phyloP scores from a whole-genome alignment of 2,888 invertebrate genomes.

The Meloe dianella region DNA sequence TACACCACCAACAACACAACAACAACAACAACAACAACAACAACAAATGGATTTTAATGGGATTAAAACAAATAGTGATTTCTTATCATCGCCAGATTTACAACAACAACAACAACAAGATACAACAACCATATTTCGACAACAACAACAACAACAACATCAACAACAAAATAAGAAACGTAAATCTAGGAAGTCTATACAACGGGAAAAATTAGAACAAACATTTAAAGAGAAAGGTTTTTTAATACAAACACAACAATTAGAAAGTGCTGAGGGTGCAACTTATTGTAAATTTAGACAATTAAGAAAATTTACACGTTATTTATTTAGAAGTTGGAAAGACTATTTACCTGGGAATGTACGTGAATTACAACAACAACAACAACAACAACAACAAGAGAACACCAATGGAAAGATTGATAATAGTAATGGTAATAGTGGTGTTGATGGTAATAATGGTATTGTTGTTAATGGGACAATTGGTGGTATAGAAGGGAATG shows the following conservation, averaged over 20 bases:
- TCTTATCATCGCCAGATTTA: slow-evolving; percentile 53
- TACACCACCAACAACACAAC: slow-evolving; percentile 52
- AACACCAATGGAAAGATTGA: slow-evolving; percentile 41
- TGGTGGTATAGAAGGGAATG: slow-evolving; percentile 27
- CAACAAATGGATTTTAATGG: slow-evolving; percentile 47
- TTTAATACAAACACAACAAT: slow-evolving; percentile 89
- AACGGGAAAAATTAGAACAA: slow-evolving; percentile 86
- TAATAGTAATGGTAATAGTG: slow-evolving; percentile 24
- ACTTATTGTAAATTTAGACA: slow-evolving; percentile 94
- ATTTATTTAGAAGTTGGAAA: slow-evolving; percentile 91
- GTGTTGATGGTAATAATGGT: slow-evolving; percentile 25
- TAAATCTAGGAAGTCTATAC: slow-evolving; percentile 81
- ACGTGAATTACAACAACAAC: slow-evolving; percentile 52
- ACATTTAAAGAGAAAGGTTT: slow-evolving; percentile 94
- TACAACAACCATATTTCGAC: slow-evolving; percentile 28
- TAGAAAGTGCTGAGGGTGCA: slow-evolving; percentile 91
- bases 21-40: not conserved
- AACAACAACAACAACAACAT: slow-evolving; percentile 44
- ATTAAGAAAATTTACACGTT: slow-evolving; percentile 87
- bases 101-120: too few relatives aligned
- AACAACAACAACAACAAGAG: too few relatives aligned
- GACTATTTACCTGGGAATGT: slow-evolving; percentile 81
- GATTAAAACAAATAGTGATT: slow-evolving; percentile 49
- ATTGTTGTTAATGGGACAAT: slow-evolving; percentile 31
- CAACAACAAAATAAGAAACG: slow-evolving; percentile 64